phyloP scores from a whole-genome alignment of 2,113 vertebrate genomes.

The Callaeas wilsoni region DNA sequence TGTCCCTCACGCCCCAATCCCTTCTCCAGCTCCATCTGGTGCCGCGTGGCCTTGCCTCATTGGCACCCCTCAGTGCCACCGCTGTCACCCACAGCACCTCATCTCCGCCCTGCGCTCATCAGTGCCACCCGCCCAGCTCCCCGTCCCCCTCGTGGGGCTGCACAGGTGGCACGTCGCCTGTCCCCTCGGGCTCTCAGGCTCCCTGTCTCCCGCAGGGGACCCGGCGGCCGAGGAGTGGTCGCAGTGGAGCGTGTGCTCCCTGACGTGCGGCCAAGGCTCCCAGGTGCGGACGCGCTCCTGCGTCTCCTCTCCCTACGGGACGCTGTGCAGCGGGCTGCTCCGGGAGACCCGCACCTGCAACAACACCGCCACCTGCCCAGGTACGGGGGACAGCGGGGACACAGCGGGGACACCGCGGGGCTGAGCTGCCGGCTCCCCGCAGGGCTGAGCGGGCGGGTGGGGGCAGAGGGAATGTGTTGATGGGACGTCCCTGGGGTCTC shows the following conservation, averaged over 20 bases:
- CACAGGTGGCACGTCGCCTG: rapidly evolving
- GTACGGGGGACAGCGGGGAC: constrained; percentile 48
- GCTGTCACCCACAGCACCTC: background rate
- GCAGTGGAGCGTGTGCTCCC: constrained; percentile 96
- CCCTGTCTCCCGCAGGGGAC: constrained; percentile 75
- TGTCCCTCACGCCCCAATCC: background rate
- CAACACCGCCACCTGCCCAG: constrained; percentile 93
- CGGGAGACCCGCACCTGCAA: constrained; percentile 94
- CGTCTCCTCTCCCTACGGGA: constrained; percentile 95
- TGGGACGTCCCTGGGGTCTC: background rate
- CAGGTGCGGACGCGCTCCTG: constrained; percentile 96
- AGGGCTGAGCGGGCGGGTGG: rapidly evolving
- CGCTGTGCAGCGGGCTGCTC: constrained; percentile 93
- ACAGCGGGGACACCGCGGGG: background rate
- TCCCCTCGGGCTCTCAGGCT: background rate
- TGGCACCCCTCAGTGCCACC: rapidly evolving
- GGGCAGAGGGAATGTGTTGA: rapidly evolving
- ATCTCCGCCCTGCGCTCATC: rapidly evolving
- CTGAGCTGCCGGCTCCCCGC: background rate
- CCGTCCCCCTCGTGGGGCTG: rapidly evolving
- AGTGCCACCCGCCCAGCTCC: rapidly evolving
- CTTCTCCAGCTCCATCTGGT: rapidly evolving
- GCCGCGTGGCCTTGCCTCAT: rapidly evolving
- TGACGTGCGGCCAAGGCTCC: constrained; percentile 95
- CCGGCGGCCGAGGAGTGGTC: constrained; percentile 97